These are phyloP conservation scores for Hirundichthys speculiger DNA, from an alignment of 2,113 vertebrate genomes.

Conservation along the genomic window DNA sequence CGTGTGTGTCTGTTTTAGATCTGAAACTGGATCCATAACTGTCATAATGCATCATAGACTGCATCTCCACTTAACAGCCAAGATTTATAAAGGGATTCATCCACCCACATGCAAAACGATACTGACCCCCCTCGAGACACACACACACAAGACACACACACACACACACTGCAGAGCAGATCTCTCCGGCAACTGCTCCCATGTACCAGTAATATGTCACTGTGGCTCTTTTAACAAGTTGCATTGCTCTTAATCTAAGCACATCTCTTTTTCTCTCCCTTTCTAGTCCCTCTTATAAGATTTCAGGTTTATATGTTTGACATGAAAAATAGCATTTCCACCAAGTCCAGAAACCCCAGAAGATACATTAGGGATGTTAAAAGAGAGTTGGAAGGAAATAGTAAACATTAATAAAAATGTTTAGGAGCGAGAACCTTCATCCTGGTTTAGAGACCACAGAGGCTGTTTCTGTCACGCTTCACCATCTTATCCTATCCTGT, in stretches of 20 bases:
- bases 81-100: conserved; percentile 36
- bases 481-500: too few species aligned
- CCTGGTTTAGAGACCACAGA: too few species aligned
- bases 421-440: too few species aligned
- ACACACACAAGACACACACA: conserved; percentile 13
- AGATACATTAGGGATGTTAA: not conserved
- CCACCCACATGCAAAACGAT: conserved; percentile 18
- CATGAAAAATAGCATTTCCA: conserved; percentile 22
- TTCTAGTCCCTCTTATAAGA: conserved; percentile 4
- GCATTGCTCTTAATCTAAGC: conserved; percentile 43
- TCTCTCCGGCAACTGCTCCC: conserved; percentile 12
- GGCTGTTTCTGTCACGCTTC: too few species aligned
- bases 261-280: conserved; percentile 18
- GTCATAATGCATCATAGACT: conserved; percentile 26
- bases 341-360: not conserved
- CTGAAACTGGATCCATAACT: conserved; percentile 45
- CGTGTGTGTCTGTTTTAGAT: not conserved
- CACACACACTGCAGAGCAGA: not conserved
- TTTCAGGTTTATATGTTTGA: conserved; percentile 13
- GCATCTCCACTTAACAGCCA: conserved; percentile 11
- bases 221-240: conserved; percentile 41
- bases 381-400: not conserved
- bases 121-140: too few species aligned
- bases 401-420: too few species aligned
- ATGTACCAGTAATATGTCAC: conserved; percentile 23